phyloP scores from a whole-genome alignment of 2,888 invertebrate genomes.

The Catotricha subobsoleta region DNA sequence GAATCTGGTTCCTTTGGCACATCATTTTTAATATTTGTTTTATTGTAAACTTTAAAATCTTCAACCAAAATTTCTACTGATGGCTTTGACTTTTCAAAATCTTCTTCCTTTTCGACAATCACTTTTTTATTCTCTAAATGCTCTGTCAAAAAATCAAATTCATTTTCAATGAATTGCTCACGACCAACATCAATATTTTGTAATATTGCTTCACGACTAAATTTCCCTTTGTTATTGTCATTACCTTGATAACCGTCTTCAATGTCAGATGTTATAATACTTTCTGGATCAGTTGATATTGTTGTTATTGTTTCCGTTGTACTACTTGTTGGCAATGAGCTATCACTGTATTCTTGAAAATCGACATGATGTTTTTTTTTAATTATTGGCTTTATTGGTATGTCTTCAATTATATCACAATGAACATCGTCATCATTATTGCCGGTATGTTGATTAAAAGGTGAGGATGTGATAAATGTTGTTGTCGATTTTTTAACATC shows the following conservation, averaged over 20 bases:
- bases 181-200: slow-evolving; percentile 1
- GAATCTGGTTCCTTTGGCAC: not conserved
- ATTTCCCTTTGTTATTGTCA: not conserved
- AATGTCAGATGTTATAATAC: slow-evolving; percentile 14
- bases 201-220: slow-evolving; percentile 3
- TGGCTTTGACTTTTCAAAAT: not conserved
- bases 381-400: slow-evolving; percentile 7
- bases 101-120: not conserved
- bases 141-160: slow-evolving; percentile 6
- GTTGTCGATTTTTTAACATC: no score
- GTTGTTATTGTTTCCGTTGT: slow-evolving; percentile 1
- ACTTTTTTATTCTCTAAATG: not conserved
- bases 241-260: slow-evolving; percentile 16
- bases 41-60: not conserved
- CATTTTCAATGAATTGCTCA: slow-evolving; percentile 6
- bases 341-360: slow-evolving; percentile 6
- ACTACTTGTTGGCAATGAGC: slow-evolving; percentile 1
- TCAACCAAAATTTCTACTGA: not conserved
- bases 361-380: slow-evolving; percentile 7
- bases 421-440: not conserved
- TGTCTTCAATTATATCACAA: slow-evolving; percentile 6
- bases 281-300: slow-evolving; percentile 7
- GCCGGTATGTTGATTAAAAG: not conserved
- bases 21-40: not conserved
- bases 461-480: not conserved